A percentile compares a stretch with the other conserved stretches of the same genome.
Evolutionary conservation across 2,113 vertebrate species (phyloP).

Genomic region (Oryzias curvinotus): DNA sequence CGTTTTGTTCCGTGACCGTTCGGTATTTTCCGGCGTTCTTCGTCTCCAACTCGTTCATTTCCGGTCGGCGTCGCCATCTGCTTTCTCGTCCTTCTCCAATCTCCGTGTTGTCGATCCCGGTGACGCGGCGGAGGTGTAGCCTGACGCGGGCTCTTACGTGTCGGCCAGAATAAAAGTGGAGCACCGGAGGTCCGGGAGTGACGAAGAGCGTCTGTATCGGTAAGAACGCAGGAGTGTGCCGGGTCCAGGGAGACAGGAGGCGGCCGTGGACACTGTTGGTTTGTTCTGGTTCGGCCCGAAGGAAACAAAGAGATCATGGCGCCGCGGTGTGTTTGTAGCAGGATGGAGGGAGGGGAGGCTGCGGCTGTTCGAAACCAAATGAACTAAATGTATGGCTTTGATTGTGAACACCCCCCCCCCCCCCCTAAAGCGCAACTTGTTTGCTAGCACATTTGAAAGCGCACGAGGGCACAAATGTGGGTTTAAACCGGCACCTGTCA

Average conservation of each 20-base stretch:
- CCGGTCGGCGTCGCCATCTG: slow-evolving; percentile 52
- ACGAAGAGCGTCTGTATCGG: slow-evolving; percentile 92
- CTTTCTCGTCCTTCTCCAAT: slow-evolving; percentile 73
- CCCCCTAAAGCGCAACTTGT: not conserved
- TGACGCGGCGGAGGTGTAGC: slow-evolving; percentile 99
- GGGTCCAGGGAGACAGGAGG: slow-evolving; percentile 76
- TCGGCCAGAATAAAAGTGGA: slow-evolving; percentile 99
- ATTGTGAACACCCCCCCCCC: no score
- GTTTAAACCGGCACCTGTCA: not conserved
- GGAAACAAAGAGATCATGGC: slow-evolving; percentile 83
- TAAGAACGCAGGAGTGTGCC: slow-evolving; percentile 88
- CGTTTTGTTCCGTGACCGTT: slow-evolving; percentile 25
- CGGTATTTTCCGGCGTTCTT: slow-evolving; percentile 32
- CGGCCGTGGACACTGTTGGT: slow-evolving; percentile 55
- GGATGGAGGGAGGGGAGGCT: slow-evolving; percentile 74
- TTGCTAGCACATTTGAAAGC: not conserved
- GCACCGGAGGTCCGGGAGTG: slow-evolving; percentile 93
- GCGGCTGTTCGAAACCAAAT: slow-evolving; percentile 51
- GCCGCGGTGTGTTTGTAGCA: slow-evolving; percentile 74
- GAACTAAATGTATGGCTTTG: slow-evolving; percentile 2
- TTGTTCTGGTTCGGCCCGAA: slow-evolving; percentile 71
- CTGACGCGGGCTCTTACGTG: slow-evolving; percentile 99
- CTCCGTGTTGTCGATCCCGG: slow-evolving; percentile 86
- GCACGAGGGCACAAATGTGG: not conserved
- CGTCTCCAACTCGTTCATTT: slow-evolving; percentile 50